Evolutionary conservation across 2,888 invertebrate genomes (phyloP), one percentile per base, ranked within the genome.

Genomic region (Philereme transversata): DNA sequence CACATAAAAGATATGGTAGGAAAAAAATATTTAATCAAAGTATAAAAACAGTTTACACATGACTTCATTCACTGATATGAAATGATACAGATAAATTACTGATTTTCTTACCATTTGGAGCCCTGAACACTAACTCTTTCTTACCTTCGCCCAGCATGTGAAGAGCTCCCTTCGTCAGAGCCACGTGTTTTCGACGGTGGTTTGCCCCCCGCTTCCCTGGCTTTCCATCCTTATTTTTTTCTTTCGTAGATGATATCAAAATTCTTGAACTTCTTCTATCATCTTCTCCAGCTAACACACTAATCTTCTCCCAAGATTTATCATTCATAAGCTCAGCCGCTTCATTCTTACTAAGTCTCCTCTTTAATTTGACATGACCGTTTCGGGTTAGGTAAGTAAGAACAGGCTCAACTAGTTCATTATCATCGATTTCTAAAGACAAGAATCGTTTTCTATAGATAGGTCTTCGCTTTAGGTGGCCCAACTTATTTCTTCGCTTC

Each of bases 11-110:
- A 59, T 0, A 6, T 6, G 6, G 22, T 8, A 41, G 36, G 10
- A 10, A 50, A 22, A 45, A 54, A 38, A 48, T 49, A 22, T 38
- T 59, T 59, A 49, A 41, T 48, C 10, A 51, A 60, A 40, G 49
- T 60, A 65, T 43, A 63, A 56, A 57, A 54, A 54, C 8, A 22
- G 43, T 36, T 52, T 44, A 8, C 33, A 50, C 34, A 34, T 11
- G 8, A 35, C 40, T 34, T 58, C 55, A 53, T 22, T 59, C 57
- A 10, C 62, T 68, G 57, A 88, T 73, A 67, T 83, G 77, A 65
- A 89, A 88, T 4, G 87, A 82, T 8, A 89, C 72, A 8, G 88
- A 82, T 34, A 89, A 67, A 68, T 88, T 87, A 56, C 78, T 81
- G 22, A 88, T 87, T 61, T 71, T 82, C 64, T 79, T 84, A 51